phyloP scores from a whole-genome alignment of 2,113 vertebrate genomes.

The Labeo rohita region DNA sequence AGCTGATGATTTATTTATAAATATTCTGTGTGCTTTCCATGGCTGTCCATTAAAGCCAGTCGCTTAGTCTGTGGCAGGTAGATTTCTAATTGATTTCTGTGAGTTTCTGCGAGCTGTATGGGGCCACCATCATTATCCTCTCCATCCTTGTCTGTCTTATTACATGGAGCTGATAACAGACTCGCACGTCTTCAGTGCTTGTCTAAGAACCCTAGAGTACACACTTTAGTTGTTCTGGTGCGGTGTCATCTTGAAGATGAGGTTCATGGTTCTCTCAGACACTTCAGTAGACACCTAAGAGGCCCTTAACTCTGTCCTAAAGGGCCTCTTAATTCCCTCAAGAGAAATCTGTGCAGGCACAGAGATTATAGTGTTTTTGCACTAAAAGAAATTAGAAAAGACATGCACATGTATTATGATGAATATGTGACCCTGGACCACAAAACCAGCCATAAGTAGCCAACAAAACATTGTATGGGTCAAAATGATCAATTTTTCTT shows the following conservation, averaged over 20 bases:
- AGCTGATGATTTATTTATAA: constrained; percentile 61
- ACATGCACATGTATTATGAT: background rate
- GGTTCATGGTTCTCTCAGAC: constrained; percentile 47
- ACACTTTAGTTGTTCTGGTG: constrained; percentile 16
- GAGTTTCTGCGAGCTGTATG: constrained; percentile 29
- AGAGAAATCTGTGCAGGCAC: background rate
- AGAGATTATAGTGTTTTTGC: background rate
- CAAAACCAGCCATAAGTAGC: no score
- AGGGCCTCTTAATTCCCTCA: constrained; percentile 51
- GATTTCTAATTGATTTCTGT: constrained; percentile 46
- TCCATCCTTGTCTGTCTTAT: constrained; percentile 41
- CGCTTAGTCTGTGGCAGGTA: constrained; percentile 49
- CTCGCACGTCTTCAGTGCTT: background rate
- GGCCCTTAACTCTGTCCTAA: constrained; percentile 54
- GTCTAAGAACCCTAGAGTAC: constrained; percentile 21
- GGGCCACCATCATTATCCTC: constrained; percentile 23
- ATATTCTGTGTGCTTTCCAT: constrained; percentile 54
- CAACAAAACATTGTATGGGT: no score
- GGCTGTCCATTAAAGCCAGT: constrained; percentile 53
- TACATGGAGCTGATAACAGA: background rate
- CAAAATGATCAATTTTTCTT: no score
- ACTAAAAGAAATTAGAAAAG: background rate
- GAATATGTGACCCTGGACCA: no score
- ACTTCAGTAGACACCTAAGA: constrained; percentile 53
- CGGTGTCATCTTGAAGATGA: constrained; percentile 17